Conservation (phyloP, 2,797 vertebrate genomes). For the Geotrypetes seraphini region DNA sequence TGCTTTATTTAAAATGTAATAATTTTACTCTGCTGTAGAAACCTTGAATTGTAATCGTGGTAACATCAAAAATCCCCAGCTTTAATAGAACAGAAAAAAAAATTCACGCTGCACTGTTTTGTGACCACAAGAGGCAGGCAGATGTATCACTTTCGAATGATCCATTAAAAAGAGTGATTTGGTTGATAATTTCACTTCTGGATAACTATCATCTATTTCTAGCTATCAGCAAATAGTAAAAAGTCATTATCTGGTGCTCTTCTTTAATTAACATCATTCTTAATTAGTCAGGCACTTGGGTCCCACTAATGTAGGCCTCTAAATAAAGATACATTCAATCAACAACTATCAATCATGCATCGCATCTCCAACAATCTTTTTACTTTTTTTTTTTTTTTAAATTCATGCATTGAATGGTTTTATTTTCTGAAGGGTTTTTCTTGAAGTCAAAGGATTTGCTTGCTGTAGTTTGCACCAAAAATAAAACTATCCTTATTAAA, state of each 20-base stretch:
- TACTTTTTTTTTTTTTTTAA: conserved; percentile 36
- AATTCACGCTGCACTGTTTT: conserved; percentile 31
- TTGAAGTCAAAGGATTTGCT: neutral
- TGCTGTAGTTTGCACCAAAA: neutral
- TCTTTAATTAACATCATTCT: conserved; percentile 65
- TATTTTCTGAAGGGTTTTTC: neutral
- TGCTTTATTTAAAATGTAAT: too few relatives aligned
- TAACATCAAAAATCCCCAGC: conserved; percentile 12
- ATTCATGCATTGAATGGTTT: conserved; percentile 21
- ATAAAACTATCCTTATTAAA: too few relatives aligned
- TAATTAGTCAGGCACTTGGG: conserved; percentile 57
- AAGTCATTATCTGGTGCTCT: conserved; percentile 59
- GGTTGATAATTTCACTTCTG: conserved; percentile 58
- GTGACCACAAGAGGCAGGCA: conserved; percentile 26
- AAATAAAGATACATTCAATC: conserved; percentile 39
- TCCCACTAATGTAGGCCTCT: conserved; percentile 37
- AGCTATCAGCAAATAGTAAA: conserved; percentile 55
- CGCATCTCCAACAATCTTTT: conserved; percentile 34
- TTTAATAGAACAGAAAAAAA: conserved; percentile 21
- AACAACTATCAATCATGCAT: conserved; percentile 37
- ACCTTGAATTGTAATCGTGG: too few relatives aligned
- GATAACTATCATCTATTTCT: conserved; percentile 54
- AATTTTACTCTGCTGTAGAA: too few relatives aligned
- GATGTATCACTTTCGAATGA: conserved; percentile 32
- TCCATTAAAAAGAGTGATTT: conserved; percentile 39